Evolutionary conservation across 2,113 vertebrate genomes (phyloP), one percentile per base, ranked within the genome.

Genomic region (Sphaerodactylus townsendi): DNA sequence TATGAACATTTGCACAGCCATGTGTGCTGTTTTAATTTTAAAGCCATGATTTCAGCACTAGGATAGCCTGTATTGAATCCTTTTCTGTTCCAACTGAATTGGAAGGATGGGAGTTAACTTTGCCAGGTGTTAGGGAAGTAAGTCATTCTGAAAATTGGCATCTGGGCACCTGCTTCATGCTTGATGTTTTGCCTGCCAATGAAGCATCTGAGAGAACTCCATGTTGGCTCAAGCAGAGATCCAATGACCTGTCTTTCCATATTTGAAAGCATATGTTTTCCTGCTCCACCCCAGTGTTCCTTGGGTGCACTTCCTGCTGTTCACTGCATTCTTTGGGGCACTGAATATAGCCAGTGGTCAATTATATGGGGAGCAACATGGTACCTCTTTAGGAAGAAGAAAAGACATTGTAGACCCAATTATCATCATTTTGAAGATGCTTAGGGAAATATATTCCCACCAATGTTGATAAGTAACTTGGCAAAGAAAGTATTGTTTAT

Each of bases 371-470:
- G 35, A 10, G 82, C 66, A 66, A 72, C 82, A 77, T 77, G 15
- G 44, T 62, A 71, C 41, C 39, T 66, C 11, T 28, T 83, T 84
- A 44, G n/a, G 75, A 73, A 86, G 56, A 84, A 80, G 74, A n/a
- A 79, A 82, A 64, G 2, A 50, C 71, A 35, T 50, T 82, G 35
- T 5, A 30, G 74, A 41, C 35, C 79, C 13, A 88, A 75, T 28
- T 72, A 23, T 13, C 76, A 77, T 53, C 69, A 88, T 81, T 37
- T 28, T 25, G 30, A 37, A 41, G n/a, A 74, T 71, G 25, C 8
- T 88, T 70, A 80, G 35, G 84, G 46, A 91, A 82, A n/a, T 79
- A 1, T 81, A 85, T 77, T 87, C 39, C 35, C 66, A 69, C 35
- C 35, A 71, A 30, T 17, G 39, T 77, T 71, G 64, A 81, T 77